Percentiles rank a stretch among this genome's conserved stretches.
phyloP scores from a whole-genome alignment of 2,113 vertebrate genomes.

The Sula dactylatra region DNA sequence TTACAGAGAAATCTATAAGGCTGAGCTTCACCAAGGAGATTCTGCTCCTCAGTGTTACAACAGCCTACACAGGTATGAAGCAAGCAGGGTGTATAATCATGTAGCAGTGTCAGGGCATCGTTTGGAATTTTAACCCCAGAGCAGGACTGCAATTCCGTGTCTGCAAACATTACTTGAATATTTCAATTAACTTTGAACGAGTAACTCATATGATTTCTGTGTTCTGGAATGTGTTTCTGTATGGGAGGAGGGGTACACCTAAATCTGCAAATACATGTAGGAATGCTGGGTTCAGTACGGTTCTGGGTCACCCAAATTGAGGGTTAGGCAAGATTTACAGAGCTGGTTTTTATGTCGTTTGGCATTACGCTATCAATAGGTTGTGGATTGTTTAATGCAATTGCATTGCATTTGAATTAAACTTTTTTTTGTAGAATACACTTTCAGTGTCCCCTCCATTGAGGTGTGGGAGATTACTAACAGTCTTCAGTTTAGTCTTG shows the following conservation, averaged over 20 bases:
- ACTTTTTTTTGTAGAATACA: not conserved
- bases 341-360: not conserved
- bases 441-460: not conserved
- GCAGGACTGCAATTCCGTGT: not conserved
- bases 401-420: not conserved
- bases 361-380: not conserved
- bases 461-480: not conserved
- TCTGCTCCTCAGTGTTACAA: conserved; percentile 87
- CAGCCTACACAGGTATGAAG: conserved; percentile 89
- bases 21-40: conserved; percentile 90
- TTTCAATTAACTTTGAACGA: not conserved
- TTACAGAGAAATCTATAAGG: conserved; percentile 85
- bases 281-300: not conserved
- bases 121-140: not conserved
- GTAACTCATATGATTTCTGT: rapidly evolving
- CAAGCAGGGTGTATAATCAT: not conserved
- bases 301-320: not conserved
- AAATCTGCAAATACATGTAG: not conserved
- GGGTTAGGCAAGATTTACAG: not conserved
- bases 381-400: not conserved
- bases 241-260: not conserved
- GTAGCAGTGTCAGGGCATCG: not conserved
- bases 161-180: not conserved
- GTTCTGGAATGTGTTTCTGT: not conserved
- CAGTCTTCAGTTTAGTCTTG: not conserved